These are phyloP conservation scores for Microcebus griseorufus DNA, from an alignment of 2,113 vertebrate genomes.

Conservation along the genomic window DNA sequence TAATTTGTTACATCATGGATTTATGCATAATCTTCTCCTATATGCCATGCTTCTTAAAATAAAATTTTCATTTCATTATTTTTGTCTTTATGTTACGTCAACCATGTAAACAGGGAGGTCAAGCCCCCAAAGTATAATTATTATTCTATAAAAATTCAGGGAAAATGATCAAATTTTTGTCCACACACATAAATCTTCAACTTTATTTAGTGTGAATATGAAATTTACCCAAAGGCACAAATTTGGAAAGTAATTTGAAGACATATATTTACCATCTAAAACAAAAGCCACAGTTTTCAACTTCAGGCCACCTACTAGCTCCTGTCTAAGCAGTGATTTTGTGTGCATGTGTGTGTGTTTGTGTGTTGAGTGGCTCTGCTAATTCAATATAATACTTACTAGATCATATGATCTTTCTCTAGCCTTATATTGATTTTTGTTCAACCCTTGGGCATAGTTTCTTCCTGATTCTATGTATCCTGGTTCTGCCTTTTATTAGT, in stretches of 20 bases:
- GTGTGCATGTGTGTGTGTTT: neutral
- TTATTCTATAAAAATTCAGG: neutral
- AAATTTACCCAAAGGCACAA: neutral
- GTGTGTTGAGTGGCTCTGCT: neutral
- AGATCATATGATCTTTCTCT: neutral
- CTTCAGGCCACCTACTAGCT: neutral
- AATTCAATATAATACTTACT: neutral
- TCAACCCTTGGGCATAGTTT: neutral
- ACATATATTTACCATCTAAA: neutral
- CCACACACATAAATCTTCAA: neutral
- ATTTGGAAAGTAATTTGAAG: neutral
- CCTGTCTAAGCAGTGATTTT: neutral
- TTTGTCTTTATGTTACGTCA: neutral
- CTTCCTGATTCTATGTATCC: neutral
- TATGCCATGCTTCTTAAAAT: neutral
- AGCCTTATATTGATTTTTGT: neutral
- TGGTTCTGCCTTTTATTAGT: constrained; percentile 35
- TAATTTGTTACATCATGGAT: neutral
- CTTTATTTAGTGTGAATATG: neutral
- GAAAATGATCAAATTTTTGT: neutral
- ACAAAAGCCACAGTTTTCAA: neutral
- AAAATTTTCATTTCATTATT: neutral
- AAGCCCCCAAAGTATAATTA: neutral
- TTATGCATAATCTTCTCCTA: neutral
- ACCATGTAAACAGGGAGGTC: neutral